Conservation (phyloP, 1,140 invertebrate species). For the Drosophila varians region DNA sequence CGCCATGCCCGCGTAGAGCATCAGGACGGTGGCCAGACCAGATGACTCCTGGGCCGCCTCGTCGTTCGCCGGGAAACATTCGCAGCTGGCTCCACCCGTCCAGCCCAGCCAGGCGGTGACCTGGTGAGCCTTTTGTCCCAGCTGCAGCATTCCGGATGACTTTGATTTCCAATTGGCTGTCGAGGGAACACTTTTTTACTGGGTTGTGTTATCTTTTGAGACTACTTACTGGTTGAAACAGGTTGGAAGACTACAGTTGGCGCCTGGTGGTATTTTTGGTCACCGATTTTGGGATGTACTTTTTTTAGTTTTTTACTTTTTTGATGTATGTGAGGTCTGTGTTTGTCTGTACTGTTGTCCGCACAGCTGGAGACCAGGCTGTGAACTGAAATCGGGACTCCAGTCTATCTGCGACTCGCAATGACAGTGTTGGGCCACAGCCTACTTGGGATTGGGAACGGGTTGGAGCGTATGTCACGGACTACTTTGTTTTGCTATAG, state of each 20-base stretch:
- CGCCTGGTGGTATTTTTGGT: no score
- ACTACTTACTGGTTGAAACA: not conserved
- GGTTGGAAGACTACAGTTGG: no score
- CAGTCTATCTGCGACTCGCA: not conserved
- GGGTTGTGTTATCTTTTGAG: no score
- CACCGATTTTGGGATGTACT: no score
- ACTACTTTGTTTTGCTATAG: not conserved
- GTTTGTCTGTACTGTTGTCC: not conserved
- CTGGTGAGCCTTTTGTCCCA: conserved; percentile 17
- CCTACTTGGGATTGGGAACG: not conserved
- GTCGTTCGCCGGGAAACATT: conserved; percentile 3
- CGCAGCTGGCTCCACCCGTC: not conserved
- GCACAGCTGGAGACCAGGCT: not conserved
- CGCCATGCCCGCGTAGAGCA: conserved; percentile 25
- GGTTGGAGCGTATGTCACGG: not conserved
- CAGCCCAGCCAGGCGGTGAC: conserved; percentile 15
- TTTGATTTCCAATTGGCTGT: not conserved
- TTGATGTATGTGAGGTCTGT: not conserved
- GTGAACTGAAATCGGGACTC: not conserved
- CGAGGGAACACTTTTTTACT: no score
- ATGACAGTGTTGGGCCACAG: not conserved
- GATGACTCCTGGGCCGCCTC: conserved; percentile 32
- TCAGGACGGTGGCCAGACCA: conserved; percentile 36
- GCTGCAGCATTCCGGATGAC: conserved; percentile 14
- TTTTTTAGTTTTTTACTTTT: not conserved